Base-by-base conservation (phyloP, 2,888 invertebrate species). In the Acleris emargana region DNA sequence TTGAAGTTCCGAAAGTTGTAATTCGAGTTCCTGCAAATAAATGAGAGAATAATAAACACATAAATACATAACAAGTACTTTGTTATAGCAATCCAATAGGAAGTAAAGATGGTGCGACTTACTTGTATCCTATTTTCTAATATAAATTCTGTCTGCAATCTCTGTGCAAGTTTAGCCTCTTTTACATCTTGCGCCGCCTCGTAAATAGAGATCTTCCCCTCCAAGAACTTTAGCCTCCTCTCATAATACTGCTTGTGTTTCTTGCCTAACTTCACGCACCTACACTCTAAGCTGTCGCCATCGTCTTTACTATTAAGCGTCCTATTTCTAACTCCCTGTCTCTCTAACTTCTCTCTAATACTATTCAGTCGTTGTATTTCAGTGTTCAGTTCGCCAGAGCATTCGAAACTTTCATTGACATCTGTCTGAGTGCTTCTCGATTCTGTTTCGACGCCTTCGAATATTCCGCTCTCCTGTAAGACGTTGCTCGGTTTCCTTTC, bases 381-480 rank as follows among this genome's bases (percentile, higher is more conserved):
- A 64, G 93, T 93, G 79, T 93, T 93, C 18, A 94, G 78, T 82
- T 94, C 94, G 76, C 93, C 90, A 68, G 83, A 86, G 76, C 86
- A 89, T 82, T 93, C 93, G 73, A 90, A 89, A 73, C 81, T 87
- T 67, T 94, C 94, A 75, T 93, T 94, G 45, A 89, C 89, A 62
- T 94, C 94, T 60, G 94, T 94, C 80, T 94, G 94, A 68, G 94
- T 94, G 69, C 87, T 78, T 69, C 84, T 90, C 50, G 84, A 83
- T 68, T 91, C 91, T 64, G 90, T 88, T 71, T 93, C 93, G 38
- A 88, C 93, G 53, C 92, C 95, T 76, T 95, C 96, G 76, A 96
- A 96, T 71, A 96, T 96, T 28, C 96, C 96, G 75, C 96, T 96
- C 77, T 96, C 96, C 77, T 95, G 95, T 32, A 96, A 87, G 75